Percentiles rank a stretch among this genome's conserved stretches.
Evolutionary conservation across 2,888 invertebrate genomes (phyloP).

Genomic region (Oscheius sp.): DNA sequence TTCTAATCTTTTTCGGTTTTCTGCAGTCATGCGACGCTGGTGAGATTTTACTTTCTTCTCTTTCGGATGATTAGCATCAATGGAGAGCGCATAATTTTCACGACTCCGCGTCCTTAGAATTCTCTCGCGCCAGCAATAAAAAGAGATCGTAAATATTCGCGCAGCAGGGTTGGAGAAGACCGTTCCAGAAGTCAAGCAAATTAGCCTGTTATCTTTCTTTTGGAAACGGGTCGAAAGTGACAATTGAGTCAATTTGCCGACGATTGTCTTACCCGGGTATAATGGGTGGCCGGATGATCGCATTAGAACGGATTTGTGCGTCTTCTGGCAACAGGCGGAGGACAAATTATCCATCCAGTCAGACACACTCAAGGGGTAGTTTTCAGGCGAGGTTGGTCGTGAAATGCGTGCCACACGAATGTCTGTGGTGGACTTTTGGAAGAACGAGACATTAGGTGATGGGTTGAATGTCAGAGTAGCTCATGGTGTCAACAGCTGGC

Average conservation of each 20-base stretch:
- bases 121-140: constrained; percentile 27
- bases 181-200: constrained; percentile 6
- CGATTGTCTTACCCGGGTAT: constrained; percentile 26
- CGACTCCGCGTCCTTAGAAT: constrained; percentile 19
- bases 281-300: constrained; percentile 21
- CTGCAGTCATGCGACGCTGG: constrained; percentile 19
- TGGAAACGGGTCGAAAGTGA: constrained; percentile 24
- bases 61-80: constrained; percentile 16
- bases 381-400: constrained; percentile 47
- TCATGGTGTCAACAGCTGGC: constrained; percentile 60
- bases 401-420: constrained; percentile 60
- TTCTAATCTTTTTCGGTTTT: not conserved
- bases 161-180: not conserved
- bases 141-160: constrained; percentile 29
- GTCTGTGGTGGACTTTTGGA: constrained; percentile 63
- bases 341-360: not conserved
- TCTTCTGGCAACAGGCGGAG: constrained; percentile 21
- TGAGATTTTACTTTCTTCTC: no score
- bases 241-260: constrained; percentile 26
- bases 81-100: constrained; percentile 23
- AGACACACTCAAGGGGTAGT: not conserved
- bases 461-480: constrained; percentile 57
- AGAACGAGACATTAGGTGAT: constrained; percentile 59
- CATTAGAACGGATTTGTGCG: constrained; percentile 29
- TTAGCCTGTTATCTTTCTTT: constrained; percentile 11